phyloP scores from a whole-genome alignment of 2,888 invertebrate species.

The Oscheius myriophilus region DNA sequence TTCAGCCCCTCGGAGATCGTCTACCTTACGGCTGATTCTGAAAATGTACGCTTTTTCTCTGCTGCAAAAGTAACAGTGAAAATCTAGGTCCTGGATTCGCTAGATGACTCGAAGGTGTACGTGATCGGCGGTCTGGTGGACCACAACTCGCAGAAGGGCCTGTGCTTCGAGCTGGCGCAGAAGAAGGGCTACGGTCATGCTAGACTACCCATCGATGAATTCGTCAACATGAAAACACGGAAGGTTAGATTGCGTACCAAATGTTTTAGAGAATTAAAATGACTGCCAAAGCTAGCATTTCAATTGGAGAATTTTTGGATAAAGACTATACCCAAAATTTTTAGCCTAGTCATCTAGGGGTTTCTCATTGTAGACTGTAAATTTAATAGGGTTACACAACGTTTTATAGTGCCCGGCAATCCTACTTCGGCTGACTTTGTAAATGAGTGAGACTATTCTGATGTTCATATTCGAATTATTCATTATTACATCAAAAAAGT shows the following conservation, averaged over 20 bases:
- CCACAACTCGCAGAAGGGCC: slow-evolving; percentile 87
- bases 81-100: slow-evolving; percentile 58
- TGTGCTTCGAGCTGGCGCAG: slow-evolving; percentile 83
- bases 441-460: too few species aligned
- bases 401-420: too few species aligned
- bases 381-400: too few species aligned
- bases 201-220: slow-evolving; percentile 86
- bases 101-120: slow-evolving; percentile 84
- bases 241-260: slow-evolving; percentile 41
- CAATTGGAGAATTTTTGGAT: slow-evolving; percentile 2
- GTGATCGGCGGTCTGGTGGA: slow-evolving; percentile 97
- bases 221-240: slow-evolving; percentile 85
- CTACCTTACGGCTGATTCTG: slow-evolving; percentile 93
- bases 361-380: too few species aligned
- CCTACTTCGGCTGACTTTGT: too few species aligned
- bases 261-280: neutral
- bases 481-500: too few species aligned
- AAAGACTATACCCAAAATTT: too few species aligned
- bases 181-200: slow-evolving; percentile 75
- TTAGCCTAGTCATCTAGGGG: too few species aligned
- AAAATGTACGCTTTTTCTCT: slow-evolving; percentile 79
- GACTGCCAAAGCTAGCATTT: neutral
- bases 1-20: slow-evolving; percentile 79
- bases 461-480: too few species aligned
- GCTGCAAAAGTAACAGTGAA: neutral